phyloP scores from a whole-genome alignment of 2,888 invertebrate species.

The Mantis religiosa region DNA sequence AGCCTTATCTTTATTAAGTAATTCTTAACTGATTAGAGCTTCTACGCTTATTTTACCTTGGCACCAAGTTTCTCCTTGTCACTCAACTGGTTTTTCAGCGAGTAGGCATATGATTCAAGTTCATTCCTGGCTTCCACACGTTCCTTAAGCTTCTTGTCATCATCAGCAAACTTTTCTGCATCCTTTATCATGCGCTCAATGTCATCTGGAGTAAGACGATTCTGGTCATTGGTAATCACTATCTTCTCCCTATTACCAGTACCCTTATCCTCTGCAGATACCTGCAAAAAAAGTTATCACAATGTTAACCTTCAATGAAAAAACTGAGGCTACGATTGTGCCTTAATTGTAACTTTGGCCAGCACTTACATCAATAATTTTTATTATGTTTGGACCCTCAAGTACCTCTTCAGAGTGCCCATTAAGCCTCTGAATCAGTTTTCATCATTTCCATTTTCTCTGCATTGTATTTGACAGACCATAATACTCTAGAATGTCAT shows the following conservation, averaged over 20 bases:
- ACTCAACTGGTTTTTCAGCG: slow-evolving; percentile 91
- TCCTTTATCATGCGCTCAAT: slow-evolving; percentile 99
- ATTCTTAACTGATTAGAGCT: too few relatives aligned
- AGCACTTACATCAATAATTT: too few relatives aligned
- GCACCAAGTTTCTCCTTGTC: slow-evolving; percentile 97
- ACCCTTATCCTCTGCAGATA: slow-evolving; percentile 98
- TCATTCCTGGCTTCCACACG: slow-evolving; percentile 95
- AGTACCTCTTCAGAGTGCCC: too few relatives aligned
- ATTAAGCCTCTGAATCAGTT: too few relatives aligned
- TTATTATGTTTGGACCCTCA: too few relatives aligned
- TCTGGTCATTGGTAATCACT: slow-evolving; percentile 97
- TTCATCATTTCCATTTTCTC: too few relatives aligned
- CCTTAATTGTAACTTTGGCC: too few relatives aligned
- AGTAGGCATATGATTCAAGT: slow-evolving; percentile 94
- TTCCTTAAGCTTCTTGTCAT: slow-evolving; percentile 95
- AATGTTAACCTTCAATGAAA: too few relatives aligned
- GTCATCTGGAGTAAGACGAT: slow-evolving; percentile 93
- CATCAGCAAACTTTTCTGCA: slow-evolving; percentile 97
- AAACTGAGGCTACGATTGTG: too few relatives aligned
- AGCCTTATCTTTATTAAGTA: too few relatives aligned
- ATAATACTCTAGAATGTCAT: too few relatives aligned
- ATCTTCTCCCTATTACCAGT: slow-evolving; percentile 98
- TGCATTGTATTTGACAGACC: too few relatives aligned
- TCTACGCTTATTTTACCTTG: slow-evolving; percentile 55
- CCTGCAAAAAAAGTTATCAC: slow-evolving; percentile 43